These are phyloP conservation scores for Peromyscus eremicus DNA, from an alignment of 2,797 vertebrate species.

Conservation along the genomic window DNA sequence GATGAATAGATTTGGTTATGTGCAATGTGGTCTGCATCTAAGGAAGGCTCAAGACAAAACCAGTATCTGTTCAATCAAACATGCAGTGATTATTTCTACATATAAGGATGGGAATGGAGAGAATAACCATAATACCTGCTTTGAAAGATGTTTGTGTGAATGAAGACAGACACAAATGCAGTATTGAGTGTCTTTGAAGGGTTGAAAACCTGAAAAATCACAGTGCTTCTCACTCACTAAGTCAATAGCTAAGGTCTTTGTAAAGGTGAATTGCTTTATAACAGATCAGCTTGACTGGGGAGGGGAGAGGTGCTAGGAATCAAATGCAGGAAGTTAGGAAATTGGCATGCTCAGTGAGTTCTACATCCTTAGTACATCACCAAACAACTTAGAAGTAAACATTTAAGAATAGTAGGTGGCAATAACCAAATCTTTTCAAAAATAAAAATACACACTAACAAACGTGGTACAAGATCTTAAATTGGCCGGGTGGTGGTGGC, in stretches of 20 bases:
- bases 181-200: background rate
- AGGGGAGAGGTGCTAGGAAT: background rate
- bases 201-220: background rate
- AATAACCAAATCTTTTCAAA: background rate
- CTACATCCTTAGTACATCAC: background rate
- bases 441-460: constrained; percentile 40
- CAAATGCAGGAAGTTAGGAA: background rate
- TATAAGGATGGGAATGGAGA: background rate
- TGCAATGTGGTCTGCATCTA: background rate
- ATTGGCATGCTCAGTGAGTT: background rate
- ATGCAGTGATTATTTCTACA: background rate
- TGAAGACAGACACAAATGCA: background rate
- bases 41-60: constrained; percentile 48
- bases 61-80: constrained; percentile 4
- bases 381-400: background rate
- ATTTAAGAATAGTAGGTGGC: background rate
- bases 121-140: background rate
- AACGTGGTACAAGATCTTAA: background rate
- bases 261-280: constrained; percentile 20
- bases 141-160: constrained; percentile 4
- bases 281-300: background rate
- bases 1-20: background rate
- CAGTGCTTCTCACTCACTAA: background rate
- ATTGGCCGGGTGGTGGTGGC: no score
- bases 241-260: constrained; percentile 7